Evolutionary conservation across 92 coral and sea anemone genomes (phyloP), one percentile per base, ranked within the genome.

Genomic region (Umimayanthus chanpuru): DNA sequence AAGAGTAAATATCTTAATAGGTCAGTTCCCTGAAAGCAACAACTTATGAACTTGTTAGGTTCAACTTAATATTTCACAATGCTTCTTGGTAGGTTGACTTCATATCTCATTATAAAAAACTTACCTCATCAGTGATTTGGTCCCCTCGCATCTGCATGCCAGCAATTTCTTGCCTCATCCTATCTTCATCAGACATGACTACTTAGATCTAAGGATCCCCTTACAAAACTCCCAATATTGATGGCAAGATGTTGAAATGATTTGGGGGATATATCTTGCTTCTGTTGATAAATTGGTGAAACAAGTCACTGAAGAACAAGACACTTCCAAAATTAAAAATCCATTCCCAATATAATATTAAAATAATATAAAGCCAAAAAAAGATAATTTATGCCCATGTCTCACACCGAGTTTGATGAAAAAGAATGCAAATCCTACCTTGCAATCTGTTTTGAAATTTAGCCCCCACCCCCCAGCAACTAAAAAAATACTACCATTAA

Each of bases 111-210:
- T 43, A 55, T 6, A 38, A 4, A 29, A 38, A 86, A 64, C 82
- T n/a, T 53, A 97, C 99, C 96, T 97, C 92, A 88, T 97, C 99
- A 15, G 99, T 97, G n/a, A 97, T 21, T 81, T 95, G 96, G 87
- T 97, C 96, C 14, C 99, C 99, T 65, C 93, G 93, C 97, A 90
- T 96, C 91, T 90, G 96, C 99, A 97, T 97, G 36, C 94, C 81
- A 49, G 89, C 85, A 84, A 97, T 95, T 91, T 97, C 99, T 67
- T 92, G 90, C 49, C 99, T 88, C 99, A 97, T 97, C 78, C 98
- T 94, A 85, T 97, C 99, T 81, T 97, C 96, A 55, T 95, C 97
- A 66, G 94, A 91, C 99, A 97, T 97, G 89, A 64, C 81, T 89
- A 43, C 15, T 50, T 82, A 32, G 80, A 30, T 81, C 78, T 23